Evolutionary conservation across 2,888 invertebrate species (phyloP), one percentile per base, ranked within the genome.

Genomic region (Phyllotreta striolata): DNA sequence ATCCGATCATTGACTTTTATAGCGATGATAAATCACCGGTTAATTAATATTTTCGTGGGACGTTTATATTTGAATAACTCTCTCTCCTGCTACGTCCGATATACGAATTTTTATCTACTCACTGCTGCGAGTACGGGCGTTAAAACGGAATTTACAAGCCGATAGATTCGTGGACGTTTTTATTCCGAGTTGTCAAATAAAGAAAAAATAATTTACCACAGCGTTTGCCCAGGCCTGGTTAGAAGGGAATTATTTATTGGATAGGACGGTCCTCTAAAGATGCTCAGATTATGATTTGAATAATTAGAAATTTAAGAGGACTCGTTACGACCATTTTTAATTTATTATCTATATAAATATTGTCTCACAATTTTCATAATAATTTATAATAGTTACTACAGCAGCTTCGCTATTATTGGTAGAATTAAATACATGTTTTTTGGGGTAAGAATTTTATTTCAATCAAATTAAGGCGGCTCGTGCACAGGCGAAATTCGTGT

Each of bases 291-390:
- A 61, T 54, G 61, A 64, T 54, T 64, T 61, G 61, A 68, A 68
- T 68, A 68, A 68, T 68, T 68, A 66, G 62, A 66, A 77, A 77
- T 77, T 77, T 76, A 74, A 77, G 51, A 51, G 51, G 41, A 59
- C 39, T 10, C 9, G 10, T 41, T 24, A 24, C 4, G 4, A 24
- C 24, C 1, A 3, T 24, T 24, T 24, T 24, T 24, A 24, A 24
- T 24, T 24, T 24, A 24, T 24, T 24, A n/a, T n/a, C n/a, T n/a
- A 24, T 4, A 24, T 24, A 24, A 24, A 24, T 24, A 24, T 1
- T 24, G 1, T 24, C 1, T 24, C 4, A 4, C 24, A 24, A 24
- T 24, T 24, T 24, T 24, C 4, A 24, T 24, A 24, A 24, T 24
- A 24, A 24, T 24, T 24, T 24, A 24, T 1, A 24, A n/a, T n/a